Evolutionary conservation across 2,797 vertebrate genomes (phyloP).

Genomic region (Tapera naevia): DNA sequence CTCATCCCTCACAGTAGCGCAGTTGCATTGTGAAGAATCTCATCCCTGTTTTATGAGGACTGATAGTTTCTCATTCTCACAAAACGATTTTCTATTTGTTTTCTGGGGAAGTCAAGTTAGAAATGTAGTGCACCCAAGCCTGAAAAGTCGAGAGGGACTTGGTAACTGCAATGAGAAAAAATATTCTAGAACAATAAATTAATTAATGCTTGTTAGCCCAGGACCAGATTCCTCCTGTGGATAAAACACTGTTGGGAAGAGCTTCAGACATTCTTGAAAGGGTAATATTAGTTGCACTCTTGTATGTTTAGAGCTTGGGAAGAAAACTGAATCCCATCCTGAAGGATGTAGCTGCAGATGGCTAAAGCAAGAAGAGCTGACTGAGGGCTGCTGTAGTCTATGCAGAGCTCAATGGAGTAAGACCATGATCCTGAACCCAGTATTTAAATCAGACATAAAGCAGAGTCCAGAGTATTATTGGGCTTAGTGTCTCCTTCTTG

Average conservation of each 20-base stretch:
- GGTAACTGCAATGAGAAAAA: not conserved
- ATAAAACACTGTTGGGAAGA: not conserved
- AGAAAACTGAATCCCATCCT: not conserved
- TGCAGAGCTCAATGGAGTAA: not conserved
- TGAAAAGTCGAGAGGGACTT: not conserved
- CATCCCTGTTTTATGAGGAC: not conserved
- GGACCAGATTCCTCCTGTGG: not conserved
- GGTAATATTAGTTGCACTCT: not conserved
- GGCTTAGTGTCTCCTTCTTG: not conserved
- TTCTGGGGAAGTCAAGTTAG: not conserved
- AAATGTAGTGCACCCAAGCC: not conserved
- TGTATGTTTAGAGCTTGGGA: not conserved
- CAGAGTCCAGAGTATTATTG: not conserved
- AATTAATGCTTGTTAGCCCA: not conserved
- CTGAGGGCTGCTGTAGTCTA: not conserved
- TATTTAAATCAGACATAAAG: not conserved
- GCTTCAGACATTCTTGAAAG: not conserved
- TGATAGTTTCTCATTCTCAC: not conserved
- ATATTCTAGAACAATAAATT: not conserved
- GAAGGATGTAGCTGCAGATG: not conserved
- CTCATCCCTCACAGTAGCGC: accelerated
- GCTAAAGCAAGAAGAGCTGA: not conserved
- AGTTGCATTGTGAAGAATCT: not conserved
- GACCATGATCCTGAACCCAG: not conserved
- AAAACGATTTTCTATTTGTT: not conserved